Percentiles rank a stretch among this genome's conserved stretches.
These are phyloP conservation scores for Sander lucioperca DNA, from an alignment of 2,113 vertebrate species.

Conservation along the genomic window DNA sequence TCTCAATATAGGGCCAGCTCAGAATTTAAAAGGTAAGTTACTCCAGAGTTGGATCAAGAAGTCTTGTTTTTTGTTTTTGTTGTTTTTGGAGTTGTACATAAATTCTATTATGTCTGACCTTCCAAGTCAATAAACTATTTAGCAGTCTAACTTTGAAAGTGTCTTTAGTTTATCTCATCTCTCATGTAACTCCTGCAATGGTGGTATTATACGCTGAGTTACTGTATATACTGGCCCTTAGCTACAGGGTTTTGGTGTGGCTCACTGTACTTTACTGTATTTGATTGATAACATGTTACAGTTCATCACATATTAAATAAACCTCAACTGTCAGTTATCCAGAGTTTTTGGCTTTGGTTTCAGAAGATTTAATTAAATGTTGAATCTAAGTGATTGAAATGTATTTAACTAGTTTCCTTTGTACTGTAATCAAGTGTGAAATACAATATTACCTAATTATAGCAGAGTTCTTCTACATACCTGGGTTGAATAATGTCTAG, in stretches of 20 bases:
- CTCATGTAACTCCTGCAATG: slow-evolving; percentile 12
- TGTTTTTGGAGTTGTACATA: neutral
- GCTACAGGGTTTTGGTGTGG: slow-evolving; percentile 28
- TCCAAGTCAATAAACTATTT: neutral
- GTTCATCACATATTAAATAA: slow-evolving; percentile 41
- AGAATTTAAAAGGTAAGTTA: neutral
- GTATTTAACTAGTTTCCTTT: slow-evolving; percentile 48
- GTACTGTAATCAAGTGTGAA: slow-evolving; percentile 61
- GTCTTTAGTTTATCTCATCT: neutral
- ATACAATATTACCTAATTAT: slow-evolving; percentile 59
- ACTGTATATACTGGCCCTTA: slow-evolving; percentile 27
- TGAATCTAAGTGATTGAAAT: slow-evolving; percentile 48
- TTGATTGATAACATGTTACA: slow-evolving; percentile 45
- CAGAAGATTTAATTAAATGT: slow-evolving; percentile 58
- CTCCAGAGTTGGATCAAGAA: neutral
- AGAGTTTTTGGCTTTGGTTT: slow-evolving; percentile 19
- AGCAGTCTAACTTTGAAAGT: neutral
- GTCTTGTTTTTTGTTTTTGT: neutral
- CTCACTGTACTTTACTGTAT: slow-evolving; percentile 39
- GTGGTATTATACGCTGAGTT: slow-evolving; percentile 17
- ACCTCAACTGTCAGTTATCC: slow-evolving; percentile 39
- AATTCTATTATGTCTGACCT: neutral
- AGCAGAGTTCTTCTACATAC: slow-evolving; percentile 32
- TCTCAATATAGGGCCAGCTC: slow-evolving; percentile 18
- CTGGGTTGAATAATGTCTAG: slow-evolving; percentile 48